phyloP scores from a whole-genome alignment of 2,113 vertebrate genomes.

The Trinectes maculatus region DNA sequence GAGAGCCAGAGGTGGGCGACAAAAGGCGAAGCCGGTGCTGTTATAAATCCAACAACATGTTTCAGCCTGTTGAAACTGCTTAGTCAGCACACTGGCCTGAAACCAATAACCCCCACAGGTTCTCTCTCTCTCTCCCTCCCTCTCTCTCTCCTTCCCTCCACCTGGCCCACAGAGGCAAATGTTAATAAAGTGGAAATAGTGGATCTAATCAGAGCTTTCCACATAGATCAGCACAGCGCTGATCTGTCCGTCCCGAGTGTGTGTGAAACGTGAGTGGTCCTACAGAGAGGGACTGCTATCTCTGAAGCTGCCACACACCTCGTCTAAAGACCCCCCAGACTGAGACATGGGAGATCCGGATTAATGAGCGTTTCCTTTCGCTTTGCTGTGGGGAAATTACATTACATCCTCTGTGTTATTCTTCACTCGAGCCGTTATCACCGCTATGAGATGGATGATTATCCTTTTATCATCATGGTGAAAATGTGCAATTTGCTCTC shows the following conservation, averaged over 20 bases:
- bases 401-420: conserved; percentile 60
- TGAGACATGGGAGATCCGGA: conserved; percentile 45
- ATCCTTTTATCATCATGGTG: conserved; percentile 47
- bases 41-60: conserved; percentile 55
- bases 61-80: conserved; percentile 68
- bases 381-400: conserved; percentile 40
- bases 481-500: conserved; percentile 44
- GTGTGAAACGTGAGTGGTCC: conserved; percentile 54
- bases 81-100: conserved; percentile 60
- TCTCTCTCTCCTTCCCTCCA: conserved; percentile 1
- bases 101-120: conserved; percentile 17
- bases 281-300: conserved; percentile 37
- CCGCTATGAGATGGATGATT: conserved; percentile 53
- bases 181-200: conserved; percentile 52
- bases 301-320: conserved; percentile 34
- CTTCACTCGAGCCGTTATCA: conserved; percentile 62
- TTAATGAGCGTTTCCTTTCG: conserved; percentile 35
- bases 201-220: conserved; percentile 40
- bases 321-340: conserved; percentile 36
- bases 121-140: conserved; percentile 5
- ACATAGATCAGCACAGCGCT: conserved; percentile 45
- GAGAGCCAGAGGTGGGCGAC: conserved; percentile 36
- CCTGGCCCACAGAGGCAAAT: conserved; percentile 39
- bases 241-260: conserved; percentile 52
- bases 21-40: conserved; percentile 21